Percentiles rank a stretch among this genome's conserved stretches.
phyloP scores from a whole-genome alignment of 2,797 vertebrate genomes.

The Denticeps clupeoides region DNA sequence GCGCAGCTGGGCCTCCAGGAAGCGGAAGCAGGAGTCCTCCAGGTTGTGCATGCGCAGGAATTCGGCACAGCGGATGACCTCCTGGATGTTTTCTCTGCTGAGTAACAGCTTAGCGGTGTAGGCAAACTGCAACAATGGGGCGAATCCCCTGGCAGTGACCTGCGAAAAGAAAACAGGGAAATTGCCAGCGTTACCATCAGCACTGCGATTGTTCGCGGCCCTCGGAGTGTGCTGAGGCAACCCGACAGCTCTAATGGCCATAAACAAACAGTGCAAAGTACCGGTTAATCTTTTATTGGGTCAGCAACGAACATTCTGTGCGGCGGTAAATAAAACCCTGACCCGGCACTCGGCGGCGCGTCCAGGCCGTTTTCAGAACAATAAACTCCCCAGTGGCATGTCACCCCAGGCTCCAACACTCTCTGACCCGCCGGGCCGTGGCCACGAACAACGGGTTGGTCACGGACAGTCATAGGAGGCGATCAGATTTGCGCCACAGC shows the following conservation, averaged over 20 bases:
- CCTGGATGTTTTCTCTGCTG: slow-evolving; percentile 98
- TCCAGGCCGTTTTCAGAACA: slow-evolving; percentile 26
- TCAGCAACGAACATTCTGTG: slow-evolving; percentile 45
- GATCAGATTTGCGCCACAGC: no score
- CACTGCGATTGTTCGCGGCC: slow-evolving; percentile 54
- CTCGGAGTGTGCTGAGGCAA: slow-evolving; percentile 56
- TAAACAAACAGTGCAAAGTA: slow-evolving; percentile 58
- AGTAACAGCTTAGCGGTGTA: slow-evolving; percentile 98
- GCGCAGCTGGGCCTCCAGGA: slow-evolving; percentile 91
- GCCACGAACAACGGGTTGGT: not conserved
- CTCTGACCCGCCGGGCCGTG: slow-evolving; percentile 11
- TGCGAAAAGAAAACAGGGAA: slow-evolving; percentile 73
- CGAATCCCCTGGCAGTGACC: slow-evolving; percentile 97
- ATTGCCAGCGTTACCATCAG: slow-evolving; percentile 71
- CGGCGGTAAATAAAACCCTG: slow-evolving; percentile 32
- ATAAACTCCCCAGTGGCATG: slow-evolving; percentile 34
- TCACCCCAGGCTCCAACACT: slow-evolving; percentile 23
- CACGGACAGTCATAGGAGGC: no score
- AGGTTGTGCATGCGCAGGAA: slow-evolving; percentile 99
- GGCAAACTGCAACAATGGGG: slow-evolving; percentile 97
- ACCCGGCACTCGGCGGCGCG: slow-evolving; percentile 21
- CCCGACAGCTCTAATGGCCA: slow-evolving; percentile 54
- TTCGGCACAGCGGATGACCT: slow-evolving; percentile 95
- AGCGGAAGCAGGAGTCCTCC: slow-evolving; percentile 98
- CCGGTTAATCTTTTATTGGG: slow-evolving; percentile 48